Conservation (phyloP, 2,888 invertebrate species). For the Diadromus collaris region DNA sequence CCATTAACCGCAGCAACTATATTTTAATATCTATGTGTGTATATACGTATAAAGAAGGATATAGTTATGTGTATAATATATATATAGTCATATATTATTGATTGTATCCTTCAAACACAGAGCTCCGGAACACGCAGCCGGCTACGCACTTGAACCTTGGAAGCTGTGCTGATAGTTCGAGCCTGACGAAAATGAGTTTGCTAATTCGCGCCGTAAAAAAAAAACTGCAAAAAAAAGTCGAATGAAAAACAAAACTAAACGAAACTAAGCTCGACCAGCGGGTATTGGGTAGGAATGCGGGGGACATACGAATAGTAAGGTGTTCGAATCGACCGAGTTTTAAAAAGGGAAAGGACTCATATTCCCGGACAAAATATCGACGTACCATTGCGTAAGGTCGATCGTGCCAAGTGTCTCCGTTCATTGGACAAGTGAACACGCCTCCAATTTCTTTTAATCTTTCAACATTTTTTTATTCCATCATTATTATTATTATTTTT, state of each 20-base stretch:
- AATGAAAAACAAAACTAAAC: not conserved
- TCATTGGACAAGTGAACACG: constrained; percentile 23
- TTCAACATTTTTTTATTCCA: not conserved
- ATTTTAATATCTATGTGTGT: not conserved
- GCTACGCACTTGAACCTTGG: constrained; percentile 30
- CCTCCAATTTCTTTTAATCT: not conserved
- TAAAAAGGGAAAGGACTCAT: constrained; percentile 49
- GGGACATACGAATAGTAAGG: not conserved
- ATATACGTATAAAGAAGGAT: too few relatives aligned
- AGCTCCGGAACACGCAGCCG: not conserved
- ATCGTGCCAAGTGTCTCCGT: constrained; percentile 35
- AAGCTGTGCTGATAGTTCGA: constrained; percentile 21
- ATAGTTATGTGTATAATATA: too few relatives aligned
- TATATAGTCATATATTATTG: too few relatives aligned
- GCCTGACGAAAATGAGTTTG: constrained; percentile 40
- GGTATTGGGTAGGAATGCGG: not conserved
- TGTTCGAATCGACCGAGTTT: constrained; percentile 28
- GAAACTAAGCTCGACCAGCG: not conserved
- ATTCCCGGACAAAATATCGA: constrained; percentile 34
- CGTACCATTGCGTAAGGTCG: constrained; percentile 35
- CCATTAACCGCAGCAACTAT: constrained; percentile 22
- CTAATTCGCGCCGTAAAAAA: constrained; percentile 25
- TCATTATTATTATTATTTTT: not conserved
- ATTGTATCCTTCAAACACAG: constrained; percentile 15
- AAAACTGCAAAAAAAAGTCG: constrained; percentile 10